phyloP scores from a whole-genome alignment of 1,140 invertebrate species.

The Cecropterus lyciades region DNA sequence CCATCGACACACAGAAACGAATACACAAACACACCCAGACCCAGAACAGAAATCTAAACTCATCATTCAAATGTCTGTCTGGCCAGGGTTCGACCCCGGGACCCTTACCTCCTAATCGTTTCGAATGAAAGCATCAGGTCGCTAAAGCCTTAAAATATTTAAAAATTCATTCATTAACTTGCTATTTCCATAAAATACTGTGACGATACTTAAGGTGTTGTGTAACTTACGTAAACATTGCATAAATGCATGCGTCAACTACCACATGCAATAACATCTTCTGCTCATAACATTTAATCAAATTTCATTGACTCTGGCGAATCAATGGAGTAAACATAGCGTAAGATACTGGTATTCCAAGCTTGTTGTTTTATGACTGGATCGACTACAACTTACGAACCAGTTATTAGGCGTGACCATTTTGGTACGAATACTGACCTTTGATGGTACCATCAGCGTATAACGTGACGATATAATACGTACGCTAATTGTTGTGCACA shows the following conservation, averaged over 20 bases:
- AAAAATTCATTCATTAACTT: background rate
- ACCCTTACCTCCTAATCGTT: no score
- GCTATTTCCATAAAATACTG: background rate
- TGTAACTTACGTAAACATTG: slow-evolving; percentile 16
- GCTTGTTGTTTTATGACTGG: slow-evolving; percentile 77
- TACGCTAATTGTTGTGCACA: slow-evolving; percentile 78
- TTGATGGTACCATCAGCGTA: slow-evolving; percentile 71
- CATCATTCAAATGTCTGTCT: no score
- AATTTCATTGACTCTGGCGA: slow-evolving; percentile 66
- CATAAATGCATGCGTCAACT: slow-evolving; percentile 6
- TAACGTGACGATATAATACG: slow-evolving; percentile 65
- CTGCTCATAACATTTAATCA: slow-evolving; percentile 35
- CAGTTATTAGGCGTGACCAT: slow-evolving; percentile 84
- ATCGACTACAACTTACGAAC: slow-evolving; percentile 79
- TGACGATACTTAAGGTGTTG: background rate
- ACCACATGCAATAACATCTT: slow-evolving; percentile 29
- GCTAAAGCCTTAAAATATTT: background rate
- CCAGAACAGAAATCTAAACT: no score
- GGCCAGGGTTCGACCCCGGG: no score
- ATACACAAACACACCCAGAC: no score
- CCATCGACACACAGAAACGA: no score
- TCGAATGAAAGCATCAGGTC: no score
- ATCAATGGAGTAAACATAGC: slow-evolving; percentile 73
- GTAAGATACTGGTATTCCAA: slow-evolving; percentile 78
- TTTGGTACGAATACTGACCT: slow-evolving; percentile 83